Evolutionary conservation across 2,888 invertebrate species (phyloP).

Genomic region (Ennomos erosarius): DNA sequence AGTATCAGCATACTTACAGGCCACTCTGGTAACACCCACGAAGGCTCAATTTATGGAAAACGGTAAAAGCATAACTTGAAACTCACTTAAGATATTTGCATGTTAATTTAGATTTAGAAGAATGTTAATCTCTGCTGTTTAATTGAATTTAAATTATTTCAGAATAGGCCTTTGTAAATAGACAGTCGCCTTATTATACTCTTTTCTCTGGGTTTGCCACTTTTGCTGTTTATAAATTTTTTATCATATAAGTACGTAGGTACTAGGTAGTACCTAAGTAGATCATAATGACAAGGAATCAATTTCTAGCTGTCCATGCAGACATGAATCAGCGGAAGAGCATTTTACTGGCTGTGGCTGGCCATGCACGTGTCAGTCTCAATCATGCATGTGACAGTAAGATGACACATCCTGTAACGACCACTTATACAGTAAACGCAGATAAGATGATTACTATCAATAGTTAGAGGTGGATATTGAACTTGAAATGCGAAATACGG

Average conservation of each 20-base stretch:
- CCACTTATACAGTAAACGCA: slow-evolving; percentile 6
- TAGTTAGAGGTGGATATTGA: slow-evolving; percentile 1
- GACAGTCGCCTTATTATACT: too few species aligned
- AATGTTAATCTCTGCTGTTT: too few species aligned
- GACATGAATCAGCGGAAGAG: slow-evolving; percentile 12
- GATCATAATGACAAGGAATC: neutral
- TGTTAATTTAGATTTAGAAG: neutral
- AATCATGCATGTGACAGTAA: slow-evolving; percentile 23
- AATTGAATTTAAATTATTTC: too few species aligned
- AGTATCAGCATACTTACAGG: neutral
- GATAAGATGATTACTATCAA: too few species aligned
- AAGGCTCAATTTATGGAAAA: slow-evolving; percentile 23
- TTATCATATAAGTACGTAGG: too few species aligned
- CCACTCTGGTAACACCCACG: slow-evolving; percentile 17
- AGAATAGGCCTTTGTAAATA: too few species aligned
- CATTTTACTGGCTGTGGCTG: slow-evolving; percentile 29
- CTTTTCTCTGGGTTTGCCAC: too few species aligned
- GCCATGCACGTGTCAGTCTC: slow-evolving; percentile 26
- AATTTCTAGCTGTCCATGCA: neutral
- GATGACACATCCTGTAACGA: slow-evolving; percentile 29
- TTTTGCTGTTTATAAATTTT: too few species aligned
- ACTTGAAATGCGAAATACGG: slow-evolving; percentile 1
- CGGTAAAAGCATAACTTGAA: slow-evolving; percentile 15
- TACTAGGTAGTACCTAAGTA: too few species aligned
- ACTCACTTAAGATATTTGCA: slow-evolving; percentile 15